These are phyloP conservation scores for Carettochelys insculpta DNA, from an alignment of 2,113 vertebrate genomes.

Conservation along the genomic window DNA sequence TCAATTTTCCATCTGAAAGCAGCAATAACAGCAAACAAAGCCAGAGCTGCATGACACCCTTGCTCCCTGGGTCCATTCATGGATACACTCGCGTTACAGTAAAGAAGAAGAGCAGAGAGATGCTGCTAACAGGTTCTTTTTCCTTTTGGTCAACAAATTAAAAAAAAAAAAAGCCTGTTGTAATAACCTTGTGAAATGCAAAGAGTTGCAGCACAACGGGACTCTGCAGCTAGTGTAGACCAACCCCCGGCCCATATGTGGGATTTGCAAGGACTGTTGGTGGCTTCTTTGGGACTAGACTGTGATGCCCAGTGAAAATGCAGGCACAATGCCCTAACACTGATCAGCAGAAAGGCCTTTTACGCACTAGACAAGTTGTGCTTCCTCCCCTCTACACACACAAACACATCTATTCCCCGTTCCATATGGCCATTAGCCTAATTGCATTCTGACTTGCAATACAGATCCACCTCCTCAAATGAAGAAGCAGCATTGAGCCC, in stretches of 20 bases:
- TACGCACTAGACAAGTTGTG: background rate
- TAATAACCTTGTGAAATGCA: background rate
- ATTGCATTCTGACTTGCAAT: background rate
- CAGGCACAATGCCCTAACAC: background rate
- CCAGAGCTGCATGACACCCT: conserved; percentile 33
- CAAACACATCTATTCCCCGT: background rate
- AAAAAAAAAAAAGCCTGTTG: background rate
- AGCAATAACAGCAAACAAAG: conserved; percentile 73
- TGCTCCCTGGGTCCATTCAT: conserved; percentile 49
- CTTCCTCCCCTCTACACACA: background rate
- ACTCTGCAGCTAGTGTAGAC: background rate
- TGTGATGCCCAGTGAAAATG: background rate
- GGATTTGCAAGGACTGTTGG: background rate
- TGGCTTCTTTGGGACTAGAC: background rate
- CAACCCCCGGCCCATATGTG: background rate
- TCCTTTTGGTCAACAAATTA: background rate
- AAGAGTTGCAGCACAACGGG: background rate
- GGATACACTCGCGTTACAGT: background rate
- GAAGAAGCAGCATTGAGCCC: background rate
- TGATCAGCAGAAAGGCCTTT: background rate
- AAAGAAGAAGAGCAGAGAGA: rapidly evolving
- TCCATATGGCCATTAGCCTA: background rate
- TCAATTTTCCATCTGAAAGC: conserved; percentile 75
- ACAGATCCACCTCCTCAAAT: background rate
- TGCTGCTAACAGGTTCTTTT: background rate